Base-by-base conservation (phyloP, 1,140 invertebrate genomes). In the Drosophila bifasciata region DNA sequence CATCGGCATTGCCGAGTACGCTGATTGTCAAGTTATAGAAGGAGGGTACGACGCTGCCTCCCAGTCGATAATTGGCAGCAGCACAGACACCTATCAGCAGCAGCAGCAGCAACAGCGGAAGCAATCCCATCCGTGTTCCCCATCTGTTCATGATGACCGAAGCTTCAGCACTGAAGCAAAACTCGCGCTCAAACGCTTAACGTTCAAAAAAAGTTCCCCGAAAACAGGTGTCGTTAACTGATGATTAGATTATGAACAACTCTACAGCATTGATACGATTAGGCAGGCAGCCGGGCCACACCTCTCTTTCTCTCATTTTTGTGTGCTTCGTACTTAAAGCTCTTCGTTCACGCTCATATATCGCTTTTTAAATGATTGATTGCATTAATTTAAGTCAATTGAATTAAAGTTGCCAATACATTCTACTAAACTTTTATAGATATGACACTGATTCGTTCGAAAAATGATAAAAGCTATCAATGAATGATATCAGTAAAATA, bases 21-120 rank as follows among this genome's bases (percentile, higher is more conserved):
- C 92, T 92, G 1, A 97, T 92, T n/a, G 92, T 91, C 21, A 97
- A 85, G 16, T 92, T 92, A 77, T 97, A 97, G 48, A 94, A 92
- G 11, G 92, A 89, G 1, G 96, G 96, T 6, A 62, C 6, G 0
- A 91, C 63, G 17, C 40, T 50, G 2, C 32, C 56, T 2, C 51
- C 57, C 11, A 91, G 57, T 5, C 89, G 83, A 49, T 89, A 91
- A 13, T 78, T 46, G 11, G 21, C 49, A 39, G 49, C 52, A 11
- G 43, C 21, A 11, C 11, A 36, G 9, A 45, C 15, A 36, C 56
- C 51, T 39, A 71, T 17, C 6, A 84, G 21, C 6, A 50, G 19
- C 7, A 74, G 11, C 8, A 25, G 36, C 17, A 48, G 25, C 16
- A 71, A 40, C 4, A 77, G 55, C 68, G n/a, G n/a, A n/a, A 63